Evolutionary conservation across 30 jellyfish, hydroid and myxozoan species (phyloP), one percentile per base, ranked within the genome.

Genomic region (Mastigias papua): DNA sequence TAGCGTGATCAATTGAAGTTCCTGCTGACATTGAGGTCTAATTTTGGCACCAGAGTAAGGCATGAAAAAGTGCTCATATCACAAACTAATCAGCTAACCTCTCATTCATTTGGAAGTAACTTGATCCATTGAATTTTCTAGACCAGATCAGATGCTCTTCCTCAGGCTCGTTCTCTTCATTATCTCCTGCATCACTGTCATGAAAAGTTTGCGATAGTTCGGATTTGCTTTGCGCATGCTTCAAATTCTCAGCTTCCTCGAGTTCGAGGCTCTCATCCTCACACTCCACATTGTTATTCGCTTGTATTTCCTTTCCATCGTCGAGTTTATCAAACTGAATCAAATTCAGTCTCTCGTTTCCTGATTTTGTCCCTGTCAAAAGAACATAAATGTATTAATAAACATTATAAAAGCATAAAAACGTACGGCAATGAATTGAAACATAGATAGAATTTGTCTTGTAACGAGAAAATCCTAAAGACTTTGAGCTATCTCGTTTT

Each of bases 91-190:
- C 60, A 46, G 16, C 60, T 46, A 11, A 76, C 87, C 63, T 76
- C 54, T 68, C 58, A 21, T 48, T 8, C 20, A 11, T 31, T 7
- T 76, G 87, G 23, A 76, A 76, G 34, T 27, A 31, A 28, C 87
- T 76, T 1, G 29, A 49, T 3, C 73, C 63, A 1, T 54, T 58
- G 63, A 25, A 54, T 54, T 76, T 76, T 76, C 87, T 76, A 27
- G 50, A 61, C 87, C 87, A 76, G 1, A 61, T 22, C 76, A 51
- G 26, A 10, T 34, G 48, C 2, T 19, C 10, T 29, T 42, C 34
- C 1, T 54, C 75, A 34, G 23, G 62, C 70, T 58, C 70, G 70
- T 5, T 17, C 70, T 58, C 70, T 4, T 58, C 70, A 58, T 23
- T 8, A 58, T 58, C 70, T 5, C 21, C 70, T 8, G 70, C 26